Evolutionary conservation across 2,888 invertebrate species (phyloP), one percentile per base, ranked within the genome.

Genomic region (Apamea sordens): DNA sequence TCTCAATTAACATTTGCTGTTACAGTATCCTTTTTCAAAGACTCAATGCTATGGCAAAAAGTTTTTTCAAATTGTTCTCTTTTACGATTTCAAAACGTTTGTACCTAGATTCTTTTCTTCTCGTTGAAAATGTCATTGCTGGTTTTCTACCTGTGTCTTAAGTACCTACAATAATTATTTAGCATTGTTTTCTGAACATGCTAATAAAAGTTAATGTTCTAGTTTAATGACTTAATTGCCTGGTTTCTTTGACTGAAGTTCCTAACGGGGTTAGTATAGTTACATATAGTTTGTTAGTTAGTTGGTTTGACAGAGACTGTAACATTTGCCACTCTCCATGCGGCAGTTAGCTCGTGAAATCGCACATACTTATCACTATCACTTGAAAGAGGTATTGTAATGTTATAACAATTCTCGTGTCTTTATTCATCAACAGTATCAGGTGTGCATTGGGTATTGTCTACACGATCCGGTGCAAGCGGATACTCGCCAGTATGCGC

Each of bases 381-480:
- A 76, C 67, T 79, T 77, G 76, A 44, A 73, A 72, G 70, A 77
- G 71, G 82, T 78, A 86, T 81, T 81, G 88, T 76, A 70, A 88
- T 85, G 79, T 84, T 86, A 82, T 80, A 86, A 82, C 77, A 86
- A 89, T 86, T 89, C 76, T 75, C 77, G 73, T 77, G 79, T 86
- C 79, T 82, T 88, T 81, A 89, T 86, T 86, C 86, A 84, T 86
- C 80, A 89, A 89, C 85, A 83, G 83, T 84, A 78, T 89, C 89
- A 86, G 78, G 83, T 89, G 87, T 79, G 84, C 80, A 89, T 88
- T 87, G 86, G 67, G 82, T 79, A 89, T 89, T 89, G 89, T 89
- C 87, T 68, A 86, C 83, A 73, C 77, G 85, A 84, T 76, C 84
- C 86, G 77, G 28, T 82, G 85, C 83, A 87, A 87, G 80, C 76